phyloP scores from a whole-genome alignment of 2,888 invertebrate species.

The Hypolimnas misippus region DNA sequence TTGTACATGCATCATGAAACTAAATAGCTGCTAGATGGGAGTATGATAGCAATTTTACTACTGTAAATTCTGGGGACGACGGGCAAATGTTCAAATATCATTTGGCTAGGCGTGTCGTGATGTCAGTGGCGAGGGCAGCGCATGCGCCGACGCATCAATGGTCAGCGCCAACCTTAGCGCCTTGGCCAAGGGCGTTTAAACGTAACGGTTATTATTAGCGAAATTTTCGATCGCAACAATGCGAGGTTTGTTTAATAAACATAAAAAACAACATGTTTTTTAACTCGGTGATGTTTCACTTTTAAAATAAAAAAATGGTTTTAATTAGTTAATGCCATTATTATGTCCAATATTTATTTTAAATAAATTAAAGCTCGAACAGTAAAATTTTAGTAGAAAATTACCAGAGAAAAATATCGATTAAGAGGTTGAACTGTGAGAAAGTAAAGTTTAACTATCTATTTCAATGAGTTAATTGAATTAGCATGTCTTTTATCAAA shows the following conservation, averaged over 20 bases:
- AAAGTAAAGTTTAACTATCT: no score
- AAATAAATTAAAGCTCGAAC: no score
- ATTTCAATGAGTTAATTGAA: no score
- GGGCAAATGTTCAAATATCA: conserved; percentile 34
- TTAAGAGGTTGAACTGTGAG: no score
- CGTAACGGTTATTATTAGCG: conserved; percentile 48
- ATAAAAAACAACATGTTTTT: conserved; percentile 33
- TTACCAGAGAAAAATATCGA: no score
- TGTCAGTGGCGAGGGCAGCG: conserved; percentile 34
- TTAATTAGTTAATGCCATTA: background rate
- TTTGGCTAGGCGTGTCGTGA: conserved; percentile 30
- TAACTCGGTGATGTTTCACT: conserved; percentile 18
- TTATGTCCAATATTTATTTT: no score
- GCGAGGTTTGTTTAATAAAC: conserved; percentile 40
- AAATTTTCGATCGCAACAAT: conserved; percentile 41
- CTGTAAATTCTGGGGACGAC: conserved; percentile 22
- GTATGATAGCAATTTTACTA: conserved; percentile 21
- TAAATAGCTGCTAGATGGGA: background rate
- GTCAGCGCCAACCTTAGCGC: conserved; percentile 45
- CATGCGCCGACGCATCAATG: conserved; percentile 43
- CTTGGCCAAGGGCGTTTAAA: conserved; percentile 49
- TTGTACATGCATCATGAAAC: background rate
- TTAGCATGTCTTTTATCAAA: no score
- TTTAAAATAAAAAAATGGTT: background rate
- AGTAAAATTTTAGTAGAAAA: no score